A percentile compares a stretch with the other conserved stretches of the same genome.
Conservation (phyloP, 2,113 vertebrate species). For the Solea solea region DNA sequence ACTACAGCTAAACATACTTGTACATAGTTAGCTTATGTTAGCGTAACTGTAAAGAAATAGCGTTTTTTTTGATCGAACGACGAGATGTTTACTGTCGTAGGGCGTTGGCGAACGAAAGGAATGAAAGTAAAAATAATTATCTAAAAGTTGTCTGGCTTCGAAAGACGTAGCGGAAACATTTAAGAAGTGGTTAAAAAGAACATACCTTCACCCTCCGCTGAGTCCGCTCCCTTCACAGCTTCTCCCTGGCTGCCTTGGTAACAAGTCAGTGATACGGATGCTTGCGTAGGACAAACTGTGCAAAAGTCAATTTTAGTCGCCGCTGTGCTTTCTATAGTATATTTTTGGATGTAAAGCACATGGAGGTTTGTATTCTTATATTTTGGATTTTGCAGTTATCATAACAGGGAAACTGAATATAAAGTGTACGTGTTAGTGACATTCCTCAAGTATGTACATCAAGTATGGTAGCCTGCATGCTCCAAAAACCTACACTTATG, state of each 20-base stretch:
- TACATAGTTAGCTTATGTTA: constrained; percentile 34
- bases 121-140: not conserved
- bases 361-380: no score
- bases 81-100: not conserved
- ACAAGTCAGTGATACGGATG: constrained; percentile 69
- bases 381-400: no score
- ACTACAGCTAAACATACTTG: not conserved
- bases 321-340: no score
- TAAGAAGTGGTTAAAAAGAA: constrained; percentile 17
- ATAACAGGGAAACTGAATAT: no score
- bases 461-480: no score
- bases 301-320: constrained; percentile 1
- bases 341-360: no score
- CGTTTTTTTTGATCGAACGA: not conserved
- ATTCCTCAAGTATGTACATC: no score
- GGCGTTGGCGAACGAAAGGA: not conserved
- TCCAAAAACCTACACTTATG: no score
- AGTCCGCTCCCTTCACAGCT: constrained; percentile 51
- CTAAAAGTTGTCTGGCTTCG: not conserved
- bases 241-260: constrained; percentile 78
- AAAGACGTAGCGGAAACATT: not conserved
- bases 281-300: constrained; percentile 45
- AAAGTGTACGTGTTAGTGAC: no score
- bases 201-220: constrained; percentile 27
- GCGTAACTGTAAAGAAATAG: not conserved